Conservation (phyloP, 1,140 invertebrate species). For the Drosophila arawakana region DNA sequence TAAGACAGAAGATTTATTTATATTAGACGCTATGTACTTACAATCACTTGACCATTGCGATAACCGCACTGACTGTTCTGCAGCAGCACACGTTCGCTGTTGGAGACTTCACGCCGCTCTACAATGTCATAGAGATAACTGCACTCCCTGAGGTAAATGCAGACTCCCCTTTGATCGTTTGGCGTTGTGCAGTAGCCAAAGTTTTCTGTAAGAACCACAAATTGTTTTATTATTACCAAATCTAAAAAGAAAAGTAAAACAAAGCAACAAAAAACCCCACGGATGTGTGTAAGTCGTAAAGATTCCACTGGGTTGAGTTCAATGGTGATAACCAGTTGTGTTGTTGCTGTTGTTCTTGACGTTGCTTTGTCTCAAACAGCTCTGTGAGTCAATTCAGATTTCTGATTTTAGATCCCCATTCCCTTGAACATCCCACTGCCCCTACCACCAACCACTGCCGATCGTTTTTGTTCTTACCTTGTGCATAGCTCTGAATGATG, state of each 20-base stretch:
- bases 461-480: constrained; percentile 45
- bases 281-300: constrained; percentile 9
- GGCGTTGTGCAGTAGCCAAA: constrained; percentile 68
- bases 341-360: constrained; percentile 8
- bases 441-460: no score
- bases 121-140: constrained; percentile 56
- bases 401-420: constrained; percentile 1
- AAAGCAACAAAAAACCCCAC: constrained; percentile 26
- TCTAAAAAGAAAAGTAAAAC: constrained; percentile 23
- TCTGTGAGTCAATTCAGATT: constrained; percentile 22
- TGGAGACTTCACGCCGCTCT: constrained; percentile 21
- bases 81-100: constrained; percentile 36
- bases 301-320: constrained; percentile 65
- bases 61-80: constrained; percentile 64
- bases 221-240: not conserved
- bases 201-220: constrained; percentile 35
- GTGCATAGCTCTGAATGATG: constrained; percentile 25
- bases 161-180: constrained; percentile 43
- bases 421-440: not conserved
- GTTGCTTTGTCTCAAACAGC: constrained; percentile 13
- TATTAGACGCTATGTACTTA: constrained; percentile 30
- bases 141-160: constrained; percentile 58
- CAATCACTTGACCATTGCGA: constrained; percentile 56
- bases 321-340: constrained; percentile 61
- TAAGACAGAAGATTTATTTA: not conserved